A percentile compares a stretch with the other conserved stretches of the same genome.
Evolutionary conservation across 2,113 vertebrate species (phyloP).

Genomic region (Erinaceus europaeus): DNA sequence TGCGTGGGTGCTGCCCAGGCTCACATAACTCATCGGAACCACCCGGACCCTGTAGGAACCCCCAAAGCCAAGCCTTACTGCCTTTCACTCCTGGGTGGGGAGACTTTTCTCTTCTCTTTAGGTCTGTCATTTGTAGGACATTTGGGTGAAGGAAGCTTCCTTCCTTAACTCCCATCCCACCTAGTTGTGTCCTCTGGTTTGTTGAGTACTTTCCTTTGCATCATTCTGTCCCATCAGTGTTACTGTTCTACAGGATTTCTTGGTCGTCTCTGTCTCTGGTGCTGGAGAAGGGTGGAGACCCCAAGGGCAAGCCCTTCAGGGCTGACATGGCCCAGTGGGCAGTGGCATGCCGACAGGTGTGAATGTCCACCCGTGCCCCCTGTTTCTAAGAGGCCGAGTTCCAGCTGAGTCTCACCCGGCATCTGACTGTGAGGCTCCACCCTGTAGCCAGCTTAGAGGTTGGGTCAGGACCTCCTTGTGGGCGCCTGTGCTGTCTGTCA

Average conservation of each 20-base stretch:
- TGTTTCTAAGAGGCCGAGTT: not conserved
- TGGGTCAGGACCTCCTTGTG: not conserved
- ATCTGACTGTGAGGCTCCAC: not conserved
- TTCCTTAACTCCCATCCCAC: accelerated
- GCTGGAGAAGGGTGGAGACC: not conserved
- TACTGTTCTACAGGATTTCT: not conserved
- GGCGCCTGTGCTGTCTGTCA: not conserved
- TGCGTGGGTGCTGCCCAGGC: not conserved
- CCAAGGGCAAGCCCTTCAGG: not conserved
- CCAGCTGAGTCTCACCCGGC: not conserved
- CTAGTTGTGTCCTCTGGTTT: not conserved
- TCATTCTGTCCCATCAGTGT: not conserved
- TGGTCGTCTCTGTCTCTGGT: not conserved
- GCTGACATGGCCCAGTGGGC: too few relatives aligned
- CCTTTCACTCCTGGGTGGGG: not conserved
- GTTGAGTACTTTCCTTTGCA: not conserved
- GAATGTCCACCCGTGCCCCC: not conserved
- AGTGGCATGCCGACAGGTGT: not conserved
- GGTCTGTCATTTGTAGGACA: not conserved
- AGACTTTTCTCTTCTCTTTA: not conserved
- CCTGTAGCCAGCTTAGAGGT: not conserved
- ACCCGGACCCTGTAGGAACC: not conserved
- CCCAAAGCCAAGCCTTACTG: not conserved
- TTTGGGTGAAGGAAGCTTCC: not conserved
- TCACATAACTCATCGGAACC: not conserved